Base-by-base conservation (phyloP, 2,797 vertebrate species). In the Stomatorhinus walkeri region DNA sequence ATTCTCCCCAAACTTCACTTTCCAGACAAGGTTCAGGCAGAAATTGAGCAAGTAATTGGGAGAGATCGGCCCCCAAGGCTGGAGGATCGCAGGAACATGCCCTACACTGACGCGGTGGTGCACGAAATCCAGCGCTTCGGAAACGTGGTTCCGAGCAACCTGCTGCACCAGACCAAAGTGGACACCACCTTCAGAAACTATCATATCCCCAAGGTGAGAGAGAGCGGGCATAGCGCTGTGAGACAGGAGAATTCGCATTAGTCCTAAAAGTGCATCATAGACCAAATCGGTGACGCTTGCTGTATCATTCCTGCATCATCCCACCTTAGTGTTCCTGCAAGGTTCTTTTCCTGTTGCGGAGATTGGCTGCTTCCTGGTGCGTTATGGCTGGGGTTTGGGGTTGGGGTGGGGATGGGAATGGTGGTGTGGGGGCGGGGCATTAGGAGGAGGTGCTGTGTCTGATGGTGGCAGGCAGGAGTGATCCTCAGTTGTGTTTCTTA, bases 121-220 rank as follows among this genome's bases (percentile, higher is more conserved):
- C 91, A 92, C 28, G 92, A 93, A 89, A 89, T 90, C 49, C 90
- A 91, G 59, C 89, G 91, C 68, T 91, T 91, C 9, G 92, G 90
- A 3, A 91, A 92, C 32, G 89, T 91, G 32, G 22, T 92, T n/a
- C 90, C 90, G 9, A 90, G 91, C 72, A 90, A 90, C 64, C 79
- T 92, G 7, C 89, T 91, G 2, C 89, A 91, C 59, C 84, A 90
- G 56, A 89, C 92, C 72, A 92, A 36, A 88, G 90, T 56, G 86
- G 91, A 93, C 90, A 91, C 90, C 32, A 88, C 46, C 54, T 87
- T 92, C 22, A 90, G 79, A 10, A 91, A 90, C 87, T 89, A 88
- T 54, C 87, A 88, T 59, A 89, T 93, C 76, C 91, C 92, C 5
- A 93, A 93, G 91, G 92, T 91, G 48, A 90, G 85, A 48, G 40